phyloP scores from a whole-genome alignment of 2,888 invertebrate species.

The Spodoptera littoralis region DNA sequence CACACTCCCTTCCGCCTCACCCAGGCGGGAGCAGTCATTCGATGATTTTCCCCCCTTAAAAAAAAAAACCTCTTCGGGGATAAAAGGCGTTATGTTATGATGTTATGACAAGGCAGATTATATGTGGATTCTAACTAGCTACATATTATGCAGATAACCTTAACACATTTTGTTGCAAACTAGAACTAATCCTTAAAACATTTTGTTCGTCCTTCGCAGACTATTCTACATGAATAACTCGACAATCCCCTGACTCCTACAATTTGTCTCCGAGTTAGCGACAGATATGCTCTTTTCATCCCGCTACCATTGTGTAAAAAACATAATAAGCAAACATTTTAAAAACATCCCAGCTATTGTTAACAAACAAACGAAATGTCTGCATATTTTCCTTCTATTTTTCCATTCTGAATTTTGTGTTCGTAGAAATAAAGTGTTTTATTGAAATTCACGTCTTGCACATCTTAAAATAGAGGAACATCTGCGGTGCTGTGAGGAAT shows the following conservation, averaged over 20 bases:
- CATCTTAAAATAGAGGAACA: slow-evolving; percentile 46
- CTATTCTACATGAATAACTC: slow-evolving; percentile 25
- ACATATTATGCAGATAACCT: background rate
- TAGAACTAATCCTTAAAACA: slow-evolving; percentile 6
- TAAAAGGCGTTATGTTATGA: too few relatives aligned
- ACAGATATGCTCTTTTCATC: slow-evolving; percentile 42
- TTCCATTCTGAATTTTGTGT: slow-evolving; percentile 28
- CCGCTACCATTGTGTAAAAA: slow-evolving; percentile 41
- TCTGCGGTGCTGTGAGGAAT: slow-evolving; percentile 44
- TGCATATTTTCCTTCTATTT: slow-evolving; percentile 40
- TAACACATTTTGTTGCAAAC: background rate
- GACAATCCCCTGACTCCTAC: slow-evolving; percentile 24
- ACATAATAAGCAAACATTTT: slow-evolving; percentile 41
- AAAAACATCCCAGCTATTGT: slow-evolving; percentile 43
- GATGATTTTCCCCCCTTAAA: too few relatives aligned
- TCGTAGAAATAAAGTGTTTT: slow-evolving; percentile 45
- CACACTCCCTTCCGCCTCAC: too few relatives aligned
- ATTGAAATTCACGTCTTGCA: slow-evolving; percentile 55
- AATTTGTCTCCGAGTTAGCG: slow-evolving; percentile 47
- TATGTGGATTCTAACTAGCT: too few relatives aligned
- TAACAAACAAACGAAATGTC: slow-evolving; percentile 39
- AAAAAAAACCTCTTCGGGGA: too few relatives aligned
- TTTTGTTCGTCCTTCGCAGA: slow-evolving; percentile 12
- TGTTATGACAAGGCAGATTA: too few relatives aligned
- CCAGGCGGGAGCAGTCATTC: too few relatives aligned